A percentile compares a stretch with the other conserved stretches of the same genome.
Conservation (phyloP, 2,113 vertebrate genomes). For the Pelusios castaneus region DNA sequence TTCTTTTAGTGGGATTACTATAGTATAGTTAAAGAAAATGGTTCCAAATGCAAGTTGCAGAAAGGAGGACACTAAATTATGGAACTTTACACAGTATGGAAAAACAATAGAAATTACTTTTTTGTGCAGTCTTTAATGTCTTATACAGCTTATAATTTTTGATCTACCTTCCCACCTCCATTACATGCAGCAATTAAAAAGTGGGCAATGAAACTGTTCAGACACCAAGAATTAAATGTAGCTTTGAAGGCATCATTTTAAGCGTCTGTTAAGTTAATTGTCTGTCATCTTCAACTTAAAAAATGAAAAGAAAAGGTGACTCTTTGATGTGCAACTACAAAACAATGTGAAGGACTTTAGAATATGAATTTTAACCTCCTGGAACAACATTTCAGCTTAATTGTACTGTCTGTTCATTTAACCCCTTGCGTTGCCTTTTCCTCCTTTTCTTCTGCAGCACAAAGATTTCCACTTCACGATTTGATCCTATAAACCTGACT, state of each 20-base stretch:
- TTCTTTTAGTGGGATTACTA: not conserved
- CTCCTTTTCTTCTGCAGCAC: not conserved
- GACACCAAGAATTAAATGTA: constrained; percentile 32
- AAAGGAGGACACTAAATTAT: constrained; percentile 3
- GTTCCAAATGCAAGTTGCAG: not conserved
- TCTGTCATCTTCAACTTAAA: not conserved
- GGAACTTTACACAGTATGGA: constrained; percentile 33
- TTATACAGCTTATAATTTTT: constrained; percentile 56
- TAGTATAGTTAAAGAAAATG: not conserved
- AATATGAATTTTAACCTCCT: not conserved
- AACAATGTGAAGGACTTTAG: not conserved
- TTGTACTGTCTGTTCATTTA: not conserved
- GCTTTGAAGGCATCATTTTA: constrained; percentile 15
- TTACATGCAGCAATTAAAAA: constrained; percentile 65
- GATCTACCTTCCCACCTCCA: constrained; percentile 40
- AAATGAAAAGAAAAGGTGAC: not conserved
- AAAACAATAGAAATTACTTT: constrained; percentile 45
- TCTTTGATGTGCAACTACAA: not conserved
- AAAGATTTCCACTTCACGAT: not conserved
- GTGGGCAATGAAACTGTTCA: constrained; percentile 20
- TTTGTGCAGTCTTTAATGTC: constrained; percentile 20
- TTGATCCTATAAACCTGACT: fast-evolving
- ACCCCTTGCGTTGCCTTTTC: not conserved
- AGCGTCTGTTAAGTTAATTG: constrained; percentile 30
- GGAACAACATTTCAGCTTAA: not conserved